Base-by-base conservation (phyloP, 1,140 invertebrate species). In the Meloidogyne chitwoodi region DNA sequence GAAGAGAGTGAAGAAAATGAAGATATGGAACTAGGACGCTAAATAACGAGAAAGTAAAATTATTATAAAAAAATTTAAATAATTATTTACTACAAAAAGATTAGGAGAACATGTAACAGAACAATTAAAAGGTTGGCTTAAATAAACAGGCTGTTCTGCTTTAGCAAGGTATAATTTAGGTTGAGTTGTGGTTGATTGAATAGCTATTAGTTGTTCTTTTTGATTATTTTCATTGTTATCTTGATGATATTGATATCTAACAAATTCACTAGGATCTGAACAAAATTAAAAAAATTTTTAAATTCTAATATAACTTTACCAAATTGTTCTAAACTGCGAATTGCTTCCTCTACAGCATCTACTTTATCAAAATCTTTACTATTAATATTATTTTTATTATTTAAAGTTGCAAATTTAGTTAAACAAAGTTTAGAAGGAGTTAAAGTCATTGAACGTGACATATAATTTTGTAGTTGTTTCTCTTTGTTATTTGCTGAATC, bases 321-420 rank as follows among this genome's bases (percentile, higher is more conserved):
- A 75, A 81, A 81, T 29, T 64, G 26, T 38, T 81, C 80, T 14
- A 81, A 62, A 70, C 75, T 77, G 0, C 81, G 41, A 38, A 81
- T 81, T 19, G 80, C 80, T 63, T 77, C 80, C 38, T 81, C 80
- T 2, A 81, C 80, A 22, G 80, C 63, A 74, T 81, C 80, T n/a
- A 71, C 19, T 61, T 64, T 44, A 24, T 24, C 22, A 26, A 16
- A 24, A 10, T 68, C 27, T 34, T 68, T 11, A 38, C 24, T n/a
- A n/a, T n/a, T n/a, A n/a, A n/a, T n/a, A n/a, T n/a, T n/a, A n/a
- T n/a, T n/a, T 11, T 44, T 22, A 10, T 44, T 44, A 68, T 68
- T 63, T 22, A 14, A 34, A 16, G 69, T 64, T 44, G 56, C 22
- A 63, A 76, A 76, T 56, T 76, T 65, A 6, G 75, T 76, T 14